phyloP scores from a whole-genome alignment of 1,140 invertebrate species.

The Hycleus cichorii region DNA sequence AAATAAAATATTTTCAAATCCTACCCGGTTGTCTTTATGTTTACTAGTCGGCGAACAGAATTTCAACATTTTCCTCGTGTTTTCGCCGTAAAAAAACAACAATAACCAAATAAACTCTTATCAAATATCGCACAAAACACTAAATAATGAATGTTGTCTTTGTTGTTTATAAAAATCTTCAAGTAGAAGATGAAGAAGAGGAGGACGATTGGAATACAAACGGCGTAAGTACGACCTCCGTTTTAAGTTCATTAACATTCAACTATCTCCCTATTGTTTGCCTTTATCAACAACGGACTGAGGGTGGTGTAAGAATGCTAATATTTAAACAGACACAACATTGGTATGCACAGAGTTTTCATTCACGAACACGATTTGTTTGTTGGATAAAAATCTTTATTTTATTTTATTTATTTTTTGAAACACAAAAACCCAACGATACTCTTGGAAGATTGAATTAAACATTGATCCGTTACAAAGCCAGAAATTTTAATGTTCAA shows the following conservation, averaged over 20 bases:
- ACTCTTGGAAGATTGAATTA: too few species aligned
- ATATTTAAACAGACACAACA: conserved; percentile 1
- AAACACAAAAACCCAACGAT: too few species aligned
- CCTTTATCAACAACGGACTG: conserved; percentile 1
- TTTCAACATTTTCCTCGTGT: conserved; percentile 49
- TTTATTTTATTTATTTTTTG: too few species aligned
- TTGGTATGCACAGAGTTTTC: conserved; percentile 6
- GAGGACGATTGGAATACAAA: too few species aligned
- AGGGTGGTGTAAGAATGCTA: conserved; percentile 11
- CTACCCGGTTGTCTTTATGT: conserved; percentile 42
- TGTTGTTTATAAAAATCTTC: too few species aligned
- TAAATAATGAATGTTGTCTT: too few species aligned
- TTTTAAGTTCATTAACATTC: conserved; percentile 12
- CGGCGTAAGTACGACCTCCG: too few species aligned
- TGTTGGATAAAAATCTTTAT: too few species aligned
- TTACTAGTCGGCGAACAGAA: conserved; percentile 57
- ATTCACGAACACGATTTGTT: conserved; percentile 1
- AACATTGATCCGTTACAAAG: too few species aligned
- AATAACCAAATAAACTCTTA: neutral
- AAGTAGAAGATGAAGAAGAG: too few species aligned
- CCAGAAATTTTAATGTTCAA: too few species aligned
- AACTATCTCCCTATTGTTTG: neutral
- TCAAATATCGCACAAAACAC: neutral
- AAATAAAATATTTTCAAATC: conserved; percentile 10
- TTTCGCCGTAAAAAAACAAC: neutral